Conservation (phyloP, 1,140 invertebrate species). For the Pachypeltis micranthus region DNA sequence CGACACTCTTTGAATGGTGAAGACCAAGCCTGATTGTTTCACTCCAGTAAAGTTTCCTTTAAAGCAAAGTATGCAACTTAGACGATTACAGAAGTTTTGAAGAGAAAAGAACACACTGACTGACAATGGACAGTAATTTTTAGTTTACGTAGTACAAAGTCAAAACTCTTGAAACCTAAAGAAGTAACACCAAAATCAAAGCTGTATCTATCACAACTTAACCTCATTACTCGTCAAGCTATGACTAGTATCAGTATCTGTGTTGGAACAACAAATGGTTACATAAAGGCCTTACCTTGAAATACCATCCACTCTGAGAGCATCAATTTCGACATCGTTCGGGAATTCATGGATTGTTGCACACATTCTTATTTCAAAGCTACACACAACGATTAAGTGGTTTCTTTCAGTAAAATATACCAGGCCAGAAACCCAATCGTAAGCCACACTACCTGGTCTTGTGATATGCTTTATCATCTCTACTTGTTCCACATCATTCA, state of each 20-base stretch:
- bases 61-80: too few species aligned
- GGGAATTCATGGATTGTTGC: constrained; percentile 19
- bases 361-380: constrained; percentile 21
- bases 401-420: constrained; percentile 25
- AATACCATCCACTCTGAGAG: constrained; percentile 27
- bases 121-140: too few species aligned
- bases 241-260: too few species aligned
- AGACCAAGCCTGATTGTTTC: constrained; percentile 12
- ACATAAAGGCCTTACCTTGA: constrained; percentile 26
- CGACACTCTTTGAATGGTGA: constrained; percentile 1
- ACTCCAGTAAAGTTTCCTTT: constrained; percentile 25
- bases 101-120: too few species aligned
- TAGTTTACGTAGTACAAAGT: too few species aligned
- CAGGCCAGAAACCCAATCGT: constrained; percentile 30
- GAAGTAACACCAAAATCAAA: too few species aligned
- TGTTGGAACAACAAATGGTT: too few species aligned
- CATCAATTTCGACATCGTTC: constrained; percentile 20
- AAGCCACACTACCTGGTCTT: constrained; percentile 24
- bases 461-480: constrained; percentile 17
- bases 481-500: constrained; percentile 1
- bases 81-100: too few species aligned
- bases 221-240: too few species aligned
- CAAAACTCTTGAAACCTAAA: neutral
- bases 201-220: too few species aligned
- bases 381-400: constrained; percentile 21